Evolutionary conservation across 2,888 invertebrate genomes (phyloP).

Genomic region (Griposia aprilina): DNA sequence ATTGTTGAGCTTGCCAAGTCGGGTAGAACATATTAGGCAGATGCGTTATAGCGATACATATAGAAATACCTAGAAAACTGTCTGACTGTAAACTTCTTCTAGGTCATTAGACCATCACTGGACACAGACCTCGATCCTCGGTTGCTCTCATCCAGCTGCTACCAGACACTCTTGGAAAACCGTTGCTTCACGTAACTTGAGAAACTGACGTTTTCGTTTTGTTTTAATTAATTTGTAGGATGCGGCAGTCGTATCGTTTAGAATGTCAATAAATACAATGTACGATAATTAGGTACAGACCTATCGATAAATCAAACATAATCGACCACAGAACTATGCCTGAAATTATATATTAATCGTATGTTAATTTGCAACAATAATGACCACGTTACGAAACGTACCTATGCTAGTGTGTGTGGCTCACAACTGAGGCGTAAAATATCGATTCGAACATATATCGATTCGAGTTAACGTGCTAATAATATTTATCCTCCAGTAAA

Average conservation of each 20-base stretch:
- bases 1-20: no score
- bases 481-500: constrained; percentile 18
- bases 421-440: constrained; percentile 36
- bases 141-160: neutral
- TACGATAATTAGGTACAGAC: neutral
- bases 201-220: neutral
- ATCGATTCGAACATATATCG: constrained; percentile 24
- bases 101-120: neutral
- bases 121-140: neutral
- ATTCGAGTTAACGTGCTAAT: constrained; percentile 17
- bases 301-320: constrained; percentile 38
- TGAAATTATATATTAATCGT: constrained; percentile 33
- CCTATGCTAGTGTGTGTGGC: constrained; percentile 6
- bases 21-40: no score
- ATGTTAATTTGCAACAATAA: constrained; percentile 46
- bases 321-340: constrained; percentile 8
- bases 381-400: constrained; percentile 26
- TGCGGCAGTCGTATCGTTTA: neutral
- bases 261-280: neutral
- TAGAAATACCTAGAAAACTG: neutral
- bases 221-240: neutral
- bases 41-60: no score
- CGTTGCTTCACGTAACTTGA: neutral
- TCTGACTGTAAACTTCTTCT: no score
- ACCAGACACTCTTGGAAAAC: no score